phyloP scores from a whole-genome alignment of 2,113 vertebrate genomes.

The Melanerpes aurifrons region DNA sequence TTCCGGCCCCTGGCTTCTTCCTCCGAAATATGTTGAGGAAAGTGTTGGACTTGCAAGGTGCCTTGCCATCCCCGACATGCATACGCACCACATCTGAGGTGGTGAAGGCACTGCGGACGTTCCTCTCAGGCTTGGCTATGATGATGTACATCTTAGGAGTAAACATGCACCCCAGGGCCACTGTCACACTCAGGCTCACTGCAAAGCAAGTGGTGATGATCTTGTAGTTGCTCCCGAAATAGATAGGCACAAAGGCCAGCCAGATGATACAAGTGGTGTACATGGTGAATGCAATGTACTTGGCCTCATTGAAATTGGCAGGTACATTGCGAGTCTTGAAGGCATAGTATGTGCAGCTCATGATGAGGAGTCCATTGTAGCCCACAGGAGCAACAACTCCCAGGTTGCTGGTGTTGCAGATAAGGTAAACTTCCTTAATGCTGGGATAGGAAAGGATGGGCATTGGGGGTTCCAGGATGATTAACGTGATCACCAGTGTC shows the following conservation, averaged over 20 bases:
- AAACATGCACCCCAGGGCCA: conserved; percentile 99
- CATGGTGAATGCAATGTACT: conserved; percentile 99
- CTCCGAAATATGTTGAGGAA: conserved; percentile 97
- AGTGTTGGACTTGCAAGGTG: conserved; percentile 90
- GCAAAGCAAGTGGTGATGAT: conserved; percentile 99
- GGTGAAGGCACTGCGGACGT: conserved; percentile 98
- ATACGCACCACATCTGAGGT: conserved; percentile 98
- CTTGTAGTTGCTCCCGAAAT: conserved; percentile 99
- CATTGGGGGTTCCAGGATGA: conserved; percentile 95
- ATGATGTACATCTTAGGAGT: conserved; percentile 99
- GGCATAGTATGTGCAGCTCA: conserved; percentile 99
- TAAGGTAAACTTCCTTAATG: conserved; percentile 95
- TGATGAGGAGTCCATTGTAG: conserved; percentile 97
- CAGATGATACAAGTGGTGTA: conserved; percentile 99
- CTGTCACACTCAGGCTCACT: conserved; percentile 96
- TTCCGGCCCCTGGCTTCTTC: conserved; percentile 90
- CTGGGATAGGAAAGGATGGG: conserved; percentile 97
- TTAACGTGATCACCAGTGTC: conserved; percentile 89
- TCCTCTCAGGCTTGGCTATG: conserved; percentile 96
- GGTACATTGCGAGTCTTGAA: conserved; percentile 99
- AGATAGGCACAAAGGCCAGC: conserved; percentile 98
- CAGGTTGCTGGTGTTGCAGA: conserved; percentile 97
- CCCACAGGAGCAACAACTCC: conserved; percentile 96
- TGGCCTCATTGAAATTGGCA: conserved; percentile 98
- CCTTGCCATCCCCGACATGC: conserved; percentile 97